Evolutionary conservation across 37 sponge, comb jelly and placozoan genomes (phyloP).

Genomic region (Aphrocallistes beatrix): DNA sequence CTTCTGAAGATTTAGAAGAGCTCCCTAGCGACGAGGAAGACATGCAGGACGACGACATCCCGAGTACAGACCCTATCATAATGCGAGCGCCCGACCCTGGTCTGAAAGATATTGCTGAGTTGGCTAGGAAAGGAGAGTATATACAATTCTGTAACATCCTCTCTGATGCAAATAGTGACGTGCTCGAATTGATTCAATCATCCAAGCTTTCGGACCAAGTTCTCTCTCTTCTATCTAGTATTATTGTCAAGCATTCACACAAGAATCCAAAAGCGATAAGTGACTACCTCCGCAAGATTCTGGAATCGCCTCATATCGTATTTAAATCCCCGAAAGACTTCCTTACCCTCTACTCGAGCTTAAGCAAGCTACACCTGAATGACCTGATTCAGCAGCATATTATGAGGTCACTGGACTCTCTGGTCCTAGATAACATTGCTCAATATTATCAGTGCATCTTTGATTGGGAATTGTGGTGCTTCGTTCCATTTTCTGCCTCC

Average conservation of each 20-base stretch:
- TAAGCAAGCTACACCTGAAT: slow-evolving; percentile 13
- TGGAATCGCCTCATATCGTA: background rate
- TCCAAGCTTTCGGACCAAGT: background rate
- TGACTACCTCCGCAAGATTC: background rate
- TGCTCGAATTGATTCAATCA: background rate
- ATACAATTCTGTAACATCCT: background rate
- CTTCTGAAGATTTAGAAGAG: slow-evolving; percentile 24
- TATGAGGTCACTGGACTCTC: background rate
- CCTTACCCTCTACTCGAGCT: background rate
- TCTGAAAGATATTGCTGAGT: background rate
- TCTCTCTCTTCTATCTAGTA: background rate
- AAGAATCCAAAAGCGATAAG: background rate
- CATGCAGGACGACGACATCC: background rate
- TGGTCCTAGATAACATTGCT: background rate
- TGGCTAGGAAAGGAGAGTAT: slow-evolving; percentile 22
- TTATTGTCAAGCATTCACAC: background rate
- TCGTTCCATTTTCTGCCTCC: slow-evolving; percentile 22
- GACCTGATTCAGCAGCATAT: background rate
- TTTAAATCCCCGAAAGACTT: background rate
- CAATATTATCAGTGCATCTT: slow-evolving; percentile 26
- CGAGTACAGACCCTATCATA: too few relatives aligned
- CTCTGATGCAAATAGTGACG: background rate
- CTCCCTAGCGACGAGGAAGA: slow-evolving; percentile 21
- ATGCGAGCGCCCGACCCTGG: slow-evolving; percentile 1
- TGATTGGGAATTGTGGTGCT: slow-evolving; percentile 44